Conservation (phyloP, 2,113 vertebrate genomes). For the Pollachius pollachius region DNA sequence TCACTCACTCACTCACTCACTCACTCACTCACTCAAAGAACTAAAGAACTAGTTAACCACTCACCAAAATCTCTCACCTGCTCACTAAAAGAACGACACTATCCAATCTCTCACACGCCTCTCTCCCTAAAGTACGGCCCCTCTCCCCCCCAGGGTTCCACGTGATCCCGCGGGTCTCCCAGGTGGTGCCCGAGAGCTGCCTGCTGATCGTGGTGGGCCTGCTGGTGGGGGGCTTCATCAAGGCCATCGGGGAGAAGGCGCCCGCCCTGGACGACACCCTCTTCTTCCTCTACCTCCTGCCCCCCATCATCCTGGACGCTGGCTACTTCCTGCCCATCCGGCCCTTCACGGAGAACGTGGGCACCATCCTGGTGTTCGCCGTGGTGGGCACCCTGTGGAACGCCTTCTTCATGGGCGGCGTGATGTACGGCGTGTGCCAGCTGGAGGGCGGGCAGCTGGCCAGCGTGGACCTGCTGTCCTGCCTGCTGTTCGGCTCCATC, state of each 20-base stretch:
- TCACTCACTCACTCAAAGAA: no score
- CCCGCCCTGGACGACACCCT: conserved; percentile 82
- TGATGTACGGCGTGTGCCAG: conserved; percentile 85
- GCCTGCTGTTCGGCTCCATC: conserved; percentile 92
- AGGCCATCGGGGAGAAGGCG: conserved; percentile 76
- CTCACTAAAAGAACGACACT: no score
- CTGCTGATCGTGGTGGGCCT: conserved; percentile 93
- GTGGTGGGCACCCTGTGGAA: conserved; percentile 97
- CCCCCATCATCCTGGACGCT: conserved; percentile 95
- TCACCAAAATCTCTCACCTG: no score
- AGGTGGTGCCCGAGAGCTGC: conserved; percentile 91
- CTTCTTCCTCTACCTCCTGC: conserved; percentile 96
- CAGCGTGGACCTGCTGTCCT: conserved; percentile 81
- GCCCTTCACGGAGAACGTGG: conserved; percentile 90
- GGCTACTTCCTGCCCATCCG: conserved; percentile 94
- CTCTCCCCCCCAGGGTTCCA: conserved; percentile 82
- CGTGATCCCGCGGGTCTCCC: conserved; percentile 83
- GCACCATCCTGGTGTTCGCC: conserved; percentile 92
- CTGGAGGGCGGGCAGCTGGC: conserved; percentile 66
- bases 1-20: no score
- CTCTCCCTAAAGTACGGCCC: no score
- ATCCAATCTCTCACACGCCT: no score
- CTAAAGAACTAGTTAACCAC: no score
- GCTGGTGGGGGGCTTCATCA: conserved; percentile 88
- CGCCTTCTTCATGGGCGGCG: conserved; percentile 83